Evolutionary conservation across 2,888 invertebrate genomes (phyloP).

Genomic region (Apamea sordens): DNA sequence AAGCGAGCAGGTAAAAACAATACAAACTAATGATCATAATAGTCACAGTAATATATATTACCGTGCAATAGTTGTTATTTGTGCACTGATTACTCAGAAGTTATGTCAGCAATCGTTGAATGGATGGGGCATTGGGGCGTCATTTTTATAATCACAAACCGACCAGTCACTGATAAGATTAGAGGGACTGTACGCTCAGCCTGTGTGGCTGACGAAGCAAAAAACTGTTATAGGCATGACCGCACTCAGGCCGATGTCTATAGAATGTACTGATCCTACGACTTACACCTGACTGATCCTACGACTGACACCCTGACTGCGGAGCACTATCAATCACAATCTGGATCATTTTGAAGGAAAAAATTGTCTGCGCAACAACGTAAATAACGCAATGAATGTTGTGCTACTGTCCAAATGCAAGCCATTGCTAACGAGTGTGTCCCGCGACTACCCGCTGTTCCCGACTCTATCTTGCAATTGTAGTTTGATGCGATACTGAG

Average conservation of each 20-base stretch:
- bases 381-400: too few species aligned
- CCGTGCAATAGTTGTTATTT: slow-evolving; percentile 4
- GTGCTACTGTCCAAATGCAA: too few species aligned
- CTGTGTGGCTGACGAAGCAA: slow-evolving; percentile 4
- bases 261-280: not conserved
- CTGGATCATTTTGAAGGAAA: too few species aligned
- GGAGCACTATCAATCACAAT: too few species aligned
- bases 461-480: not conserved
- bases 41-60: too few species aligned
- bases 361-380: too few species aligned
- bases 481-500: not conserved
- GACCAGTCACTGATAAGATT: slow-evolving; percentile 45
- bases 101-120: slow-evolving; percentile 15
- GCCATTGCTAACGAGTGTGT: too few species aligned
- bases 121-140: slow-evolving; percentile 1
- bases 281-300: not conserved
- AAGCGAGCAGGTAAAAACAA: not conserved
- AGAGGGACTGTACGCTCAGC: slow-evolving; percentile 20
- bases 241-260: not conserved
- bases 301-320: too few species aligned
- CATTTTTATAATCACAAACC: slow-evolving; percentile 44
- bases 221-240: not conserved
- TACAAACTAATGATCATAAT: not conserved
- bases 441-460: too few species aligned
- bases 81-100: slow-evolving; percentile 23